phyloP scores from a whole-genome alignment of 2,888 invertebrate species.

The Opisthograptis luteolata region DNA sequence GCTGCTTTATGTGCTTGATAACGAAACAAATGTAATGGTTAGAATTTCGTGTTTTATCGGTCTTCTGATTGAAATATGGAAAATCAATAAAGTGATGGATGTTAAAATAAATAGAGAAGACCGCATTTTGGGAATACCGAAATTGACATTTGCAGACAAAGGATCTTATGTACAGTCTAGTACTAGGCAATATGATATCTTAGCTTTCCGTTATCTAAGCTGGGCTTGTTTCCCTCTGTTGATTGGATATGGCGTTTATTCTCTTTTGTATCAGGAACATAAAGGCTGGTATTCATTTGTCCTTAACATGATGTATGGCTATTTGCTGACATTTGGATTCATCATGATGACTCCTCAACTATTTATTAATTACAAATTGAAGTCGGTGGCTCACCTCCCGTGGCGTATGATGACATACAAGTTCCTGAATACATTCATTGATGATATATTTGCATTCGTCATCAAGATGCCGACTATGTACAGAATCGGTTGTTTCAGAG shows the following conservation, averaged over 20 bases:
- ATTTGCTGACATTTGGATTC: slow-evolving; percentile 98
- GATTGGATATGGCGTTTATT: slow-evolving; percentile 97
- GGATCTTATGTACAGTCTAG: slow-evolving; percentile 98
- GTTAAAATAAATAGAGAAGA: slow-evolving; percentile 90
- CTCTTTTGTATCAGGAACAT: slow-evolving; percentile 97
- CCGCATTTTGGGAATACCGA: slow-evolving; percentile 91
- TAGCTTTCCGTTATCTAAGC: slow-evolving; percentile 98
- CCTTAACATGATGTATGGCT: slow-evolving; percentile 98
- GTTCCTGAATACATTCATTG: slow-evolving; percentile 99
- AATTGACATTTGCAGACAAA: slow-evolving; percentile 94
- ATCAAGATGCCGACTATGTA: slow-evolving; percentile 99
- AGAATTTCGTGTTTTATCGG: slow-evolving; percentile 97
- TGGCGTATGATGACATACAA: slow-evolving; percentile 99
- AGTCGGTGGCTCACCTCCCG: slow-evolving; percentile 99
- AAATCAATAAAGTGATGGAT: slow-evolving; percentile 97
- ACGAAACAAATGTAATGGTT: slow-evolving; percentile 98
- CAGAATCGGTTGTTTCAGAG: slow-evolving; percentile 98
- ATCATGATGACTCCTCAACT: slow-evolving; percentile 99
- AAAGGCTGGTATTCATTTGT: slow-evolving; percentile 99
- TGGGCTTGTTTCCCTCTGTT: slow-evolving; percentile 98
- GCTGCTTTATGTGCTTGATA: slow-evolving; percentile 97
- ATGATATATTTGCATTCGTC: slow-evolving; percentile 99
- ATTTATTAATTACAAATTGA: slow-evolving; percentile 99
- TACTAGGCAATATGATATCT: slow-evolving; percentile 96
- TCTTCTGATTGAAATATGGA: slow-evolving; percentile 98